Evolutionary conservation across 2,888 invertebrate species (phyloP).

Genomic region (Callinectes sapidus): DNA sequence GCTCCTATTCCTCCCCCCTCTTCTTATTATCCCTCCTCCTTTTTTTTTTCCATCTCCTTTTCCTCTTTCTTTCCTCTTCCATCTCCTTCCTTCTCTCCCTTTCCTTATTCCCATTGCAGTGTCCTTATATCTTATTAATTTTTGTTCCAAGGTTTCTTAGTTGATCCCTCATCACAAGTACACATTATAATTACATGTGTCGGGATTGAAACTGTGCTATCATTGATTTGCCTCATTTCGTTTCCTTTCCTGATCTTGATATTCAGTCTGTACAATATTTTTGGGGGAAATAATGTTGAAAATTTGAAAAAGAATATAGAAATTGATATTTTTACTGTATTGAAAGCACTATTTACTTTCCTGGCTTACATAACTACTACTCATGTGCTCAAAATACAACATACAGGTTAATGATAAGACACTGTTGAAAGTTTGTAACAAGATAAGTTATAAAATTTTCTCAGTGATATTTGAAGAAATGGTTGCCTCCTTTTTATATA

Average conservation of each 20-base stretch:
- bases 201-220: not conserved
- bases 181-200: not conserved
- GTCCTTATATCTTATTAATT: not conserved
- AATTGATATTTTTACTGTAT: not conserved
- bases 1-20: not conserved
- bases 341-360: not conserved
- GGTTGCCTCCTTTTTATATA: not conserved
- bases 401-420: not conserved
- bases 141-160: not conserved
- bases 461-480: not conserved
- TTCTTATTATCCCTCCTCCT: too few species aligned
- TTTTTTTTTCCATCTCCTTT: too few species aligned
- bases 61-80: too few species aligned
- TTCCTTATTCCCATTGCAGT: not conserved
- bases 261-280: not conserved
- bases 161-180: not conserved
- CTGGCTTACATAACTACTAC: not conserved
- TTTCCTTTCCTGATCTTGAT: not conserved
- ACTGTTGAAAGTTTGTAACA: not conserved
- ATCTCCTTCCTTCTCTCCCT: not conserved
- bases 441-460: not conserved
- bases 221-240: not conserved
- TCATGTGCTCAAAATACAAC: not conserved
- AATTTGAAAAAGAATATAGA: not conserved
- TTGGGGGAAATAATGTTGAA: not conserved